These are phyloP conservation scores for Perodicticus potto DNA, from an alignment of 2,797 vertebrate genomes.

Conservation along the genomic window DNA sequence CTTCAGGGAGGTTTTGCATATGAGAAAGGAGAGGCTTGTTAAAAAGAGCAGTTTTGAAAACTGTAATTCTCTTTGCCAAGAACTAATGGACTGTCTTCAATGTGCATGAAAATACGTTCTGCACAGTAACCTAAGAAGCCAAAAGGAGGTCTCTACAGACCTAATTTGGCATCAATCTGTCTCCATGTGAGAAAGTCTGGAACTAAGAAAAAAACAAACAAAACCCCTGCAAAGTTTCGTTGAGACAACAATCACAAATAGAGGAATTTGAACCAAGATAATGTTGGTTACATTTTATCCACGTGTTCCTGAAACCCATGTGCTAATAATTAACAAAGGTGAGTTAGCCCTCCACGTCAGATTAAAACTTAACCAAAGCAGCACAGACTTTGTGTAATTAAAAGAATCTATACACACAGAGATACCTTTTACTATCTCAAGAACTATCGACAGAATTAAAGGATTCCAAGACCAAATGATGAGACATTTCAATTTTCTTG, in stretches of 20 bases:
- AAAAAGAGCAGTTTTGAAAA: conserved; percentile 32
- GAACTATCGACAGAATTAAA: conserved; percentile 59
- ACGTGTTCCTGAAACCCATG: neutral
- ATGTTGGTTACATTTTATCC: conserved; percentile 59
- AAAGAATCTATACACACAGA: neutral
- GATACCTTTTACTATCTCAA: neutral
- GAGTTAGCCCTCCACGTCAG: neutral
- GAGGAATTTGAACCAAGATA: conserved; percentile 71
- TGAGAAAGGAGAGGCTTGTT: neutral
- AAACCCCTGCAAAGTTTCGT: conserved; percentile 32
- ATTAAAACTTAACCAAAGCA: neutral
- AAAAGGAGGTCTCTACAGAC: conserved; percentile 56
- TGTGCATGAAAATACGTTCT: conserved; percentile 45
- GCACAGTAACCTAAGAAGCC: conserved; percentile 27
- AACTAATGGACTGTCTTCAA: conserved; percentile 65
- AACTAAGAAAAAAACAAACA: conserved; percentile 67
- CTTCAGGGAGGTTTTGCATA: neutral
- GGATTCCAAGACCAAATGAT: neutral
- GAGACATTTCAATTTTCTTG: neutral
- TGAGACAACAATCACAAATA: conserved; percentile 46
- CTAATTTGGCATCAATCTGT: neutral
- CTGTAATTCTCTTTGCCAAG: conserved; percentile 50
- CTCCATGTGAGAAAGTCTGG: neutral
- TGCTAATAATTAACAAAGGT: neutral
- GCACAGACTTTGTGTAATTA: neutral